Conservation (phyloP, 1,140 invertebrate species). For the Nasonia longicornis region DNA sequence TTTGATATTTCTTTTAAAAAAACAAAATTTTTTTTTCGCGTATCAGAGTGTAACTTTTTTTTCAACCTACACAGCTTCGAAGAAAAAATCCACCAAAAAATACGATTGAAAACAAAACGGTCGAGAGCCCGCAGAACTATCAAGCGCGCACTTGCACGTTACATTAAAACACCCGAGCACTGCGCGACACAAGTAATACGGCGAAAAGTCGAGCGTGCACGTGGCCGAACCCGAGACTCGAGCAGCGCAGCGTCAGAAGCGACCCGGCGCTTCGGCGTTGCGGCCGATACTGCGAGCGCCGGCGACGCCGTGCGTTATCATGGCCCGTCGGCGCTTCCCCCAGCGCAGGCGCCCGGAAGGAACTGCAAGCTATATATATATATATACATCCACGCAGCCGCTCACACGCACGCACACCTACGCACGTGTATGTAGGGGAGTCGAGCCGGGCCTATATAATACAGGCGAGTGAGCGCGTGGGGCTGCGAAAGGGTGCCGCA, state of each 20-base stretch:
- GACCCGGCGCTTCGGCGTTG: constrained; percentile 56
- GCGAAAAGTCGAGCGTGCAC: not conserved
- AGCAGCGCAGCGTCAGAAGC: constrained; percentile 13
- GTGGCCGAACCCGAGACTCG: constrained; percentile 7
- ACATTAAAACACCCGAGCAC: too few relatives aligned
- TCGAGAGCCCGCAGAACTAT: not conserved
- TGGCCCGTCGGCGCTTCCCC: constrained; percentile 34
- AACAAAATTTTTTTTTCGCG: too few relatives aligned
- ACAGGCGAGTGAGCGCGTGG: not conserved
- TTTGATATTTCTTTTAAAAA: too few relatives aligned
- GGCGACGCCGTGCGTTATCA: constrained; percentile 55
- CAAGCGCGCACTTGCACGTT: not conserved
- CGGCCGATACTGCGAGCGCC: constrained; percentile 55
- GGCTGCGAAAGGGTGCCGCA: not conserved
- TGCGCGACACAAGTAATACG: not conserved
- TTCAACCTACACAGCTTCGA: too few relatives aligned
- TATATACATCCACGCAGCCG: not conserved
- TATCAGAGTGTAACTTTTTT: too few relatives aligned
- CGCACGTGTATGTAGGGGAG: not conserved
- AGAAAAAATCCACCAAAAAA: too few relatives aligned
- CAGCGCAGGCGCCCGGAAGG: constrained; percentile 51
- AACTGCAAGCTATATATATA: constrained; percentile 37
- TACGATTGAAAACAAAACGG: too few relatives aligned
- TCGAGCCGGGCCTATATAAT: not conserved
- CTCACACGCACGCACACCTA: not conserved